Evolutionary conservation across 2,888 invertebrate species (phyloP).

Genomic region (Sipha maydis): DNA sequence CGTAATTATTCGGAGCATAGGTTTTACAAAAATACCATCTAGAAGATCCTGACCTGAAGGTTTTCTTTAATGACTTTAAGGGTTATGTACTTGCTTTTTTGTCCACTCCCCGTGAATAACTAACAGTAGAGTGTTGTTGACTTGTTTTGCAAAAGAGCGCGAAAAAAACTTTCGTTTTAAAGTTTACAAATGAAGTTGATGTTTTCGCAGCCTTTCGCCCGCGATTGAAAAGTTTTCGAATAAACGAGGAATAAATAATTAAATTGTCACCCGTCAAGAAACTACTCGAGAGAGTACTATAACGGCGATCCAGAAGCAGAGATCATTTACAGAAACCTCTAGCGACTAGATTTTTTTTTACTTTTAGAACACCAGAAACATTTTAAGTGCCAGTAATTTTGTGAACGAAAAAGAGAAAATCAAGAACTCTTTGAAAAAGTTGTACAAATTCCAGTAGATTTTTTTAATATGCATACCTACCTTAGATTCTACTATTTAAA

Average conservation of each 20-base stretch:
- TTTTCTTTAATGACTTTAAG: constrained; percentile 45
- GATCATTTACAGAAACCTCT: constrained; percentile 48
- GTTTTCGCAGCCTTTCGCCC: constrained; percentile 38
- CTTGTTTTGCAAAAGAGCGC: constrained; percentile 33
- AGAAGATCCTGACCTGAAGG: not conserved
- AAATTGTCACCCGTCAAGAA: constrained; percentile 50
- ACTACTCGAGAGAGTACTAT: constrained; percentile 24
- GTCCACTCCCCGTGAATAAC: constrained; percentile 37
- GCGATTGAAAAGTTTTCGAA: constrained; percentile 58
- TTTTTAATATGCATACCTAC: constrained; percentile 18
- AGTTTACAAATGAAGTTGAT: constrained; percentile 50
- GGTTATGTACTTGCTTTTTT: constrained; percentile 27
- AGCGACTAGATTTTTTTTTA: not conserved
- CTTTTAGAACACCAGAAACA: constrained; percentile 18
- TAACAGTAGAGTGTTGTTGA: constrained; percentile 47
- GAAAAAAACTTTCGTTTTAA: constrained; percentile 48
- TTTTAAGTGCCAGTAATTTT: constrained; percentile 29
- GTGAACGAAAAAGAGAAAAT: not conserved
- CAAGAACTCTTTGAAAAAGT: constrained; percentile 11
- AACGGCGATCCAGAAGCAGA: constrained; percentile 1
- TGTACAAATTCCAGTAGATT: constrained; percentile 17
- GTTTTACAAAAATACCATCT: constrained; percentile 3
- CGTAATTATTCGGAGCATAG: not conserved
- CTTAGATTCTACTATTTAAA: constrained; percentile 22
- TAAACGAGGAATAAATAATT: constrained; percentile 59